Conservation (phyloP, 2,113 vertebrate species). For the Rhipidura dahli region DNA sequence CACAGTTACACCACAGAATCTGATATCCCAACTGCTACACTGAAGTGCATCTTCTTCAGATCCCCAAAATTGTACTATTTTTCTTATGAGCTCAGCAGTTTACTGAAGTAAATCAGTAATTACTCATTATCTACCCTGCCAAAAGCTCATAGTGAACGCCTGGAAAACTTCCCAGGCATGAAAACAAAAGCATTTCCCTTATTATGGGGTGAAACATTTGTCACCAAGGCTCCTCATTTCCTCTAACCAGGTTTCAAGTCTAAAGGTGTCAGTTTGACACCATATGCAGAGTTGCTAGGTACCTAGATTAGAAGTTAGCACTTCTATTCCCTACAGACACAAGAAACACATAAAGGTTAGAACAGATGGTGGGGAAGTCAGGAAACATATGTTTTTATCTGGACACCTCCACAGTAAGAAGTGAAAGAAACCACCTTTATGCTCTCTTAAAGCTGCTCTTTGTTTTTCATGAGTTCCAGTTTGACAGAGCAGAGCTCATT, state of each 20-base stretch:
- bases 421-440: not conserved
- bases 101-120: not conserved
- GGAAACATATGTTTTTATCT: conserved; percentile 32
- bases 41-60: not conserved
- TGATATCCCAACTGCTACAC: not conserved
- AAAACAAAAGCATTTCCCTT: conserved; percentile 4
- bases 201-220: not conserved
- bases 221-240: conserved; percentile 14
- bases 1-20: not conserved
- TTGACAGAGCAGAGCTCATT: not conserved
- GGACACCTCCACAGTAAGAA: conserved; percentile 19
- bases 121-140: not conserved
- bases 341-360: conserved; percentile 11
- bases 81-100: not conserved
- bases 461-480: not conserved
- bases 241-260: not conserved
- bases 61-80: not conserved
- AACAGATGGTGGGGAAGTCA: conserved; percentile 53
- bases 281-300: conserved; percentile 30
- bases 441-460: not conserved
- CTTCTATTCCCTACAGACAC: conserved; percentile 20
- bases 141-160: conserved; percentile 6
- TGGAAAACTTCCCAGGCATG: conserved; percentile 11
- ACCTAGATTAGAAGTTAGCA: conserved; percentile 39
- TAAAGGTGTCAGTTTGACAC: conserved; percentile 53